Percentiles rank a stretch among this genome's conserved stretches.
These are phyloP conservation scores for Silurus asotus DNA, from an alignment of 2,113 vertebrate genomes.

Conservation along the genomic window DNA sequence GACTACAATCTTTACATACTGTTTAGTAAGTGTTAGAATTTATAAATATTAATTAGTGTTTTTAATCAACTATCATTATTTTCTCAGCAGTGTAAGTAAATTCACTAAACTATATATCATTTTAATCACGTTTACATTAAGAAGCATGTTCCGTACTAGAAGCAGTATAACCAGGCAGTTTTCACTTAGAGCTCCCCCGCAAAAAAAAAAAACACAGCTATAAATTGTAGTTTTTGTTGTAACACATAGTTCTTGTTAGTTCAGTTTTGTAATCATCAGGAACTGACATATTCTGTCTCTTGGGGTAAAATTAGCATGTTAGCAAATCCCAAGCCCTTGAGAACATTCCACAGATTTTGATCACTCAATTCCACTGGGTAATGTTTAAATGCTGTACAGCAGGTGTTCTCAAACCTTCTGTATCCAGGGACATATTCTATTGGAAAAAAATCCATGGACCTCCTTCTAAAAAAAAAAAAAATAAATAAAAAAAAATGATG, in stretches of 20 bases:
- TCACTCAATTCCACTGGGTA: not conserved
- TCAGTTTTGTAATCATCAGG: conserved; percentile 17
- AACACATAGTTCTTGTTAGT: not conserved
- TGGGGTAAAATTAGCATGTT: not conserved
- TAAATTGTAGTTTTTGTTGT: conserved; percentile 11
- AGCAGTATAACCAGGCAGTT: not conserved
- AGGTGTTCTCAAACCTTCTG: not conserved
- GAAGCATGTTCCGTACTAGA: not conserved
- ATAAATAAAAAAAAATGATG: not conserved
- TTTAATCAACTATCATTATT: not conserved
- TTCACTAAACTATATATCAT: not conserved
- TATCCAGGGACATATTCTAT: not conserved
- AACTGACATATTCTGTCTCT: conserved; percentile 7
- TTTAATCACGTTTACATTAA: not conserved
- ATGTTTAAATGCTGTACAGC: not conserved
- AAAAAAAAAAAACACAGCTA: not conserved
- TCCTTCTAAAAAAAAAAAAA: not conserved
- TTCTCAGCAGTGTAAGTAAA: not conserved
- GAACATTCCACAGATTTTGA: conserved; percentile 15
- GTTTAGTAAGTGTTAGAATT: not conserved
- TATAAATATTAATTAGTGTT: not conserved
- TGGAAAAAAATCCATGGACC: not conserved
- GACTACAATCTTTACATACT: not conserved
- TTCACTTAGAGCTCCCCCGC: not conserved
- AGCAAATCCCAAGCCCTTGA: conserved; percentile 7